Percentiles rank a stretch among this genome's conserved stretches.
Conservation (phyloP, 2,888 invertebrate genomes). For the Epinotia brunnichana region DNA sequence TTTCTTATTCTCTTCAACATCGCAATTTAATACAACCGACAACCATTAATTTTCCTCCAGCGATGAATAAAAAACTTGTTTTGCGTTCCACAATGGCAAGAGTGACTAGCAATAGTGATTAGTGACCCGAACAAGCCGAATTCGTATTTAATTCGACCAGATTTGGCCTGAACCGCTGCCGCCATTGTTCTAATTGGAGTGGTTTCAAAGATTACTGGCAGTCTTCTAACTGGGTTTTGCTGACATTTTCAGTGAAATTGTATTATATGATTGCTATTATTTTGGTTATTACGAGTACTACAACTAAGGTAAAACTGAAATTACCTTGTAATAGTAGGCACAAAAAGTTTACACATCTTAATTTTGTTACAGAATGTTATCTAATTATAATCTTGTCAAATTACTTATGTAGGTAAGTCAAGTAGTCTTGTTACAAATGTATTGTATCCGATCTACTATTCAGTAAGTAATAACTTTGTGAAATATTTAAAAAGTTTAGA, state of each 20-base stretch:
- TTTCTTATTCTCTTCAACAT: not conserved
- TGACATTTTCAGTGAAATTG: not conserved
- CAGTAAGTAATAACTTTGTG: no score
- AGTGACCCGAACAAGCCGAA: conserved; percentile 51
- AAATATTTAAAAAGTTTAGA: no score
- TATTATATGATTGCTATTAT: no score
- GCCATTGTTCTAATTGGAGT: conserved; percentile 50
- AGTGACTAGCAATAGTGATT: conserved; percentile 37
- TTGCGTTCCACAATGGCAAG: conserved; percentile 33
- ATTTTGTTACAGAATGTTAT: not conserved
- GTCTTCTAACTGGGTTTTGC: not conserved
- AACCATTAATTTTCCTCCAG: conserved; percentile 10
- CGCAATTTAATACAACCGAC: not conserved
- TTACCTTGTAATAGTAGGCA: not conserved
- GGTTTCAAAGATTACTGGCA: conserved; percentile 40
- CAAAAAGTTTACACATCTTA: not conserved
- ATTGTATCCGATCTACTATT: no score
- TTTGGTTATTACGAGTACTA: no score
- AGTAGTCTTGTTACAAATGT: no score
- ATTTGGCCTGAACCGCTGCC: conserved; percentile 46
- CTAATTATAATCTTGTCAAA: no score
- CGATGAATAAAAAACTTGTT: conserved; percentile 22
- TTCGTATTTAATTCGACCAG: conserved; percentile 54
- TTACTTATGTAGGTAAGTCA: no score
- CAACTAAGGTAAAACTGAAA: not conserved